These are phyloP conservation scores for Pseudococcus jackbeardsleyi DNA, from an alignment of 2,888 invertebrate genomes.

Conservation along the genomic window DNA sequence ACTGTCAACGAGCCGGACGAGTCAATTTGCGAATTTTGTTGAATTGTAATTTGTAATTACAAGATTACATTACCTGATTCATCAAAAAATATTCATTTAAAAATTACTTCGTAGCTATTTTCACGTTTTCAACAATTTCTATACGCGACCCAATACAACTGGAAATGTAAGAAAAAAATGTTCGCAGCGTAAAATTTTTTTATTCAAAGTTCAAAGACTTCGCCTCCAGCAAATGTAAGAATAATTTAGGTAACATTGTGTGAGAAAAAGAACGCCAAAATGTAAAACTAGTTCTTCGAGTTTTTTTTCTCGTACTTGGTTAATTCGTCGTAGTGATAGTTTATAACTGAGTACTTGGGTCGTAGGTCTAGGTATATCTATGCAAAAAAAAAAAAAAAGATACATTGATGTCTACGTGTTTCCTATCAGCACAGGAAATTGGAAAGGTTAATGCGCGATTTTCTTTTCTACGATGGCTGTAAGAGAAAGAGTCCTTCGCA, in stretches of 20 bases:
- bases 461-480: not conserved
- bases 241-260: slow-evolving; percentile 17
- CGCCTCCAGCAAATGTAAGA: not conserved
- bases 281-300: slow-evolving; percentile 11
- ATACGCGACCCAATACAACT: not conserved
- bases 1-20: not conserved
- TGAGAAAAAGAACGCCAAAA: not conserved
- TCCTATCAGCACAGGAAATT: not conserved
- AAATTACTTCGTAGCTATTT: not conserved
- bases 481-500: not conserved
- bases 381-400: not conserved
- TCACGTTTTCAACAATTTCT: not conserved
- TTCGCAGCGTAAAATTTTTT: not conserved
- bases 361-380: too few relatives aligned
- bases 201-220: not conserved
- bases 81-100: not conserved
- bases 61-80: not conserved
- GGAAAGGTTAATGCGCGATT: not conserved
- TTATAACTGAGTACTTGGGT: too few relatives aligned
- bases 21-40: not conserved
- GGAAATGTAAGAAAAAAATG: not conserved
- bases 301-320: not conserved
- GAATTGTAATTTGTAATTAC: not conserved
- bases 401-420: not conserved
- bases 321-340: not conserved